These are phyloP conservation scores for Megalonaias nervosa DNA, from an alignment of 1,140 invertebrate species.

Conservation along the genomic window DNA sequence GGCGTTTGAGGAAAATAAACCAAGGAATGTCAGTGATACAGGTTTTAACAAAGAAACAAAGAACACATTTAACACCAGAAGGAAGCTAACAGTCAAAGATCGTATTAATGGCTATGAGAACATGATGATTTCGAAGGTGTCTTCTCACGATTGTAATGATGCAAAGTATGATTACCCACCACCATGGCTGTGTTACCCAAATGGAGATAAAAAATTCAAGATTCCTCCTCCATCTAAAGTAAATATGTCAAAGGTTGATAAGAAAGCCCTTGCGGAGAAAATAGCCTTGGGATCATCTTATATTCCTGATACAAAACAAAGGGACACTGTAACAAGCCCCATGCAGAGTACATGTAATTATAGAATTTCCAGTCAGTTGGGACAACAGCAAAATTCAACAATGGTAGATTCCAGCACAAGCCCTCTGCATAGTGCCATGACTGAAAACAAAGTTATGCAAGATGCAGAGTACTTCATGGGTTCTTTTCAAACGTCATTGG, in stretches of 20 bases:
- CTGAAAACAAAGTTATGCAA: too few relatives aligned
- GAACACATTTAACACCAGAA: slow-evolving; percentile 33
- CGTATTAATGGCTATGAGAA: slow-evolving; percentile 13
- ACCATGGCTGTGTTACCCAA: slow-evolving; percentile 60
- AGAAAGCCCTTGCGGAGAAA: slow-evolving; percentile 46
- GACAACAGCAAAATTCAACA: slow-evolving; percentile 24
- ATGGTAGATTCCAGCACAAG: slow-evolving; percentile 52
- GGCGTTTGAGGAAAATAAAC: slow-evolving; percentile 50
- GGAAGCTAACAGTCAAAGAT: slow-evolving; percentile 7
- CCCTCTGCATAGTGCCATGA: slow-evolving; percentile 46
- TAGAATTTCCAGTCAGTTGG: slow-evolving; percentile 17
- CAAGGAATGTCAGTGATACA: slow-evolving; percentile 61
- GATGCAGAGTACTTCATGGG: too few relatives aligned
- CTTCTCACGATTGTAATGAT: slow-evolving; percentile 60
- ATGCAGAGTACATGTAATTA: slow-evolving; percentile 2
- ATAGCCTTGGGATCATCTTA: slow-evolving; percentile 29
- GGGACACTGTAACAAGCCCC: background rate
- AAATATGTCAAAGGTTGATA: slow-evolving; percentile 73
- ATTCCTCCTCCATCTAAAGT: slow-evolving; percentile 84
- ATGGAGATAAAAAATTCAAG: slow-evolving; percentile 81
- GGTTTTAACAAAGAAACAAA: slow-evolving; percentile 62
- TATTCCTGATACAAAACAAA: slow-evolving; percentile 1
- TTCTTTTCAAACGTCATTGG: slow-evolving; percentile 4
- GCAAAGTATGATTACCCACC: slow-evolving; percentile 73
- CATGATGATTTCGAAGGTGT: slow-evolving; percentile 22